phyloP scores from a whole-genome alignment of 1,140 invertebrate species.

The Nebria ingens region DNA sequence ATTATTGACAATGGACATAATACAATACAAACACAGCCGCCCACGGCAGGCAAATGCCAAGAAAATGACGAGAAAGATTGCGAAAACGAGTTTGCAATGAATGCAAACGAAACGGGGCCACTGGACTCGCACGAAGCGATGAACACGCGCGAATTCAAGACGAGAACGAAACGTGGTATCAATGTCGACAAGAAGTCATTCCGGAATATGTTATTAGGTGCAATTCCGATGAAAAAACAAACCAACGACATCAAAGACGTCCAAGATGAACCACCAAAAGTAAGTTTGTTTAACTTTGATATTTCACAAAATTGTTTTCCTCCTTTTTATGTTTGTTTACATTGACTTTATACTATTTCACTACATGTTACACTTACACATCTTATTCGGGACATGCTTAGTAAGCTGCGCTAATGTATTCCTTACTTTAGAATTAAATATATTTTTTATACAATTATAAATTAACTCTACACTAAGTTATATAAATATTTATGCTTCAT shows the following conservation, averaged over 20 bases:
- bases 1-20: not conserved
- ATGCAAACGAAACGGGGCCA: conserved; percentile 18
- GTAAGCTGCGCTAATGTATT: too few species aligned
- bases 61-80: conserved; percentile 7
- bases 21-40: not conserved
- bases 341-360: too few species aligned
- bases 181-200: not conserved
- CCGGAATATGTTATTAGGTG: not conserved
- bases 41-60: too few species aligned
- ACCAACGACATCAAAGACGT: not conserved
- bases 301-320: too few species aligned
- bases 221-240: not conserved
- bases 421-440: too few species aligned
- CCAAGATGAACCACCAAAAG: not conserved
- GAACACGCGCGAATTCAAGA: conserved; percentile 28
- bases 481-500: too few species aligned
- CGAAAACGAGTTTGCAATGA: not conserved
- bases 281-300: not conserved
- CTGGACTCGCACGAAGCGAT: conserved; percentile 33
- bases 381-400: too few species aligned
- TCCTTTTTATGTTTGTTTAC: too few species aligned
- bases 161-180: conserved; percentile 8
- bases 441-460: too few species aligned
- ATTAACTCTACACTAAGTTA: too few species aligned
- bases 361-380: too few species aligned